Percentiles rank a stretch among this genome's conserved stretches.
phyloP scores from a whole-genome alignment of 2,888 invertebrate species.

The Diloba caeruleocephala region DNA sequence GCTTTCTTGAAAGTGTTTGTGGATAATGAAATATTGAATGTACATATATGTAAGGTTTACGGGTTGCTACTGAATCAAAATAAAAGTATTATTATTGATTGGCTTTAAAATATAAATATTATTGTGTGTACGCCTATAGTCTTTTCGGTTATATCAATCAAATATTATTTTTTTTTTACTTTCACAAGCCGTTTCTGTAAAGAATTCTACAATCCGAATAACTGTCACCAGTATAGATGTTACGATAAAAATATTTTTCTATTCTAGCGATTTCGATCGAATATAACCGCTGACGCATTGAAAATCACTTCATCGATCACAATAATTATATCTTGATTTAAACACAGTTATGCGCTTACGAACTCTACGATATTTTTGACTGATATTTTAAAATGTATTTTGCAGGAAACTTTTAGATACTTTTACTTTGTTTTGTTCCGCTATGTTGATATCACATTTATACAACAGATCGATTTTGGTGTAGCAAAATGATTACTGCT shows the following conservation, averaged over 20 bases:
- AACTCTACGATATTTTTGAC: constrained; percentile 15
- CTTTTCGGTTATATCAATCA: constrained; percentile 16
- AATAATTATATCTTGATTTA: constrained; percentile 32
- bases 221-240: constrained; percentile 11
- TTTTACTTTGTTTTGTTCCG: too few relatives aligned
- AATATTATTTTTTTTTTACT: constrained; percentile 33
- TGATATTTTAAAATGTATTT: constrained; percentile 3
- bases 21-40: not conserved
- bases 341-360: constrained; percentile 21
- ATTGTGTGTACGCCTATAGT: constrained; percentile 11
- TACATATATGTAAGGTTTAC: not conserved
- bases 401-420: too few relatives aligned
- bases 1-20: not conserved
- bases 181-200: constrained; percentile 18
- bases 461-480: too few relatives aligned
- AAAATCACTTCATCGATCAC: constrained; percentile 44
- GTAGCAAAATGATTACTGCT: too few relatives aligned
- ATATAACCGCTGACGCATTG: constrained; percentile 47
- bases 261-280: constrained; percentile 25
- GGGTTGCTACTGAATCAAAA: not conserved
- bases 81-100: constrained; percentile 11
- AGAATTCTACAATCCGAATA: constrained; percentile 18
- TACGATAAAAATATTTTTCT: constrained; percentile 10
- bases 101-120: constrained; percentile 1
- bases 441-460: too few relatives aligned